phyloP scores from a whole-genome alignment of 2,113 vertebrate genomes.

The Sisor rabdophorus region DNA sequence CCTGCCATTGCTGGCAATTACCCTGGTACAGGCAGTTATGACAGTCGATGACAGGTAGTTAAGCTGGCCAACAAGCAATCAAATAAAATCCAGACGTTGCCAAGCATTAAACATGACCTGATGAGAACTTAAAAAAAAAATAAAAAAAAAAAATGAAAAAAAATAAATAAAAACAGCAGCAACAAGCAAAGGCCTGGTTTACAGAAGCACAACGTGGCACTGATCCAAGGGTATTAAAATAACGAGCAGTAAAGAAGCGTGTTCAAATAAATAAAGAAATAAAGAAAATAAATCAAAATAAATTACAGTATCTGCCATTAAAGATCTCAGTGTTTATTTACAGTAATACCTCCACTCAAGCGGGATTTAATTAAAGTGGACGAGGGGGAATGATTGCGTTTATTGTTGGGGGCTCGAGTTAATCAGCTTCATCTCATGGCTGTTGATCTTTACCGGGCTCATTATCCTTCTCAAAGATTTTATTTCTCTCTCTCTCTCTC shows the following conservation, averaged over 20 bases:
- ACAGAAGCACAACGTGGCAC: conserved; percentile 55
- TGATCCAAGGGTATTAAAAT: conserved; percentile 50
- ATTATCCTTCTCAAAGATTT: conserved; percentile 37
- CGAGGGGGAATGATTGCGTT: conserved; percentile 34
- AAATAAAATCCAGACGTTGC: conserved; percentile 50
- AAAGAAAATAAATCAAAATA: conserved; percentile 49
- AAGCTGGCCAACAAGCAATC: conserved; percentile 46
- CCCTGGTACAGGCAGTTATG: conserved; percentile 23
- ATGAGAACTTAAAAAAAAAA: conserved; percentile 25
- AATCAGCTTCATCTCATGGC: conserved; percentile 49
- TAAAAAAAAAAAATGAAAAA: background rate
- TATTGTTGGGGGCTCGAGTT: conserved; percentile 47
- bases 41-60: conserved; percentile 47
- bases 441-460: conserved; percentile 44
- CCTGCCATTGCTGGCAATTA: conserved; percentile 39
- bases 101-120: conserved; percentile 59
- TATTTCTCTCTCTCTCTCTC: conserved; percentile 22
- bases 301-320: conserved; percentile 11
- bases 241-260: conserved; percentile 49
- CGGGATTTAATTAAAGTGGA: conserved; percentile 49
- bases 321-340: conserved; percentile 8
- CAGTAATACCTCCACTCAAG: conserved; percentile 33
- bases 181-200: conserved; percentile 51
- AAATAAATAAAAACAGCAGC: conserved; percentile 39
- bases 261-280: conserved; percentile 43